Evolutionary conservation across 2,888 invertebrate species (phyloP), one percentile per base, ranked within the genome.

Genomic region (Apodemia zela): DNA sequence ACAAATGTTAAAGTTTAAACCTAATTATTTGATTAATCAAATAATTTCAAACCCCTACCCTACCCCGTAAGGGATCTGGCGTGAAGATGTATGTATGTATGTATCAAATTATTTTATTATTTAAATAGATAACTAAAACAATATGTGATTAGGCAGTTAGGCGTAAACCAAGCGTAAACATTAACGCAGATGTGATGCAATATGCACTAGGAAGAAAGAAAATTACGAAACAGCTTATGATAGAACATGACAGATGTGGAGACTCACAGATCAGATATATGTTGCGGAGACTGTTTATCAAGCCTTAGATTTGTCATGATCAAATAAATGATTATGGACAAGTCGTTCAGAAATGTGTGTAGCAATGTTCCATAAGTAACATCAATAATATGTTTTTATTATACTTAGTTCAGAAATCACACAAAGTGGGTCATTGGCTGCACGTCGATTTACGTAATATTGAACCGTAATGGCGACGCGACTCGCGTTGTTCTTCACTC

Each of bases 341-440:
- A 42, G 42, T 42, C 15, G 42, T 42, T 42, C 42, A 18, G 54
- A 54, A 54, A 21, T 57, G n/a, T 29, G 25, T 54, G 25, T 18
- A 61, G 42, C 49, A 63, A 62, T 60, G 60, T 62, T 60, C 65
- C 62, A 65, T 65, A 54, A 63, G 63, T 42, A 29, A 66, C 68
- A 65, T 67, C 66, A 69, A 65, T 71, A 69, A 68, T 74, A 75
- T 72, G 69, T 69, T 78, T 79, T 79, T 77, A 73, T 82, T 82
- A 79, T 82, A 75, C 79, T 81, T 79, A 81, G 78, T 70, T 76
- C 73, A 81, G 80, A 77, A 77, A 78, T 79, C 72, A 76, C 69
- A 59, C 68, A 78, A 88, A 83, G 84, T 88, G 75, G 87, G 88
- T 85, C 89, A 88, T 87, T 88, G 87, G 83, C 86, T 87, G 84